Evolutionary conservation across 2,113 vertebrate genomes (phyloP).

Genomic region (Heliornis fulica): DNA sequence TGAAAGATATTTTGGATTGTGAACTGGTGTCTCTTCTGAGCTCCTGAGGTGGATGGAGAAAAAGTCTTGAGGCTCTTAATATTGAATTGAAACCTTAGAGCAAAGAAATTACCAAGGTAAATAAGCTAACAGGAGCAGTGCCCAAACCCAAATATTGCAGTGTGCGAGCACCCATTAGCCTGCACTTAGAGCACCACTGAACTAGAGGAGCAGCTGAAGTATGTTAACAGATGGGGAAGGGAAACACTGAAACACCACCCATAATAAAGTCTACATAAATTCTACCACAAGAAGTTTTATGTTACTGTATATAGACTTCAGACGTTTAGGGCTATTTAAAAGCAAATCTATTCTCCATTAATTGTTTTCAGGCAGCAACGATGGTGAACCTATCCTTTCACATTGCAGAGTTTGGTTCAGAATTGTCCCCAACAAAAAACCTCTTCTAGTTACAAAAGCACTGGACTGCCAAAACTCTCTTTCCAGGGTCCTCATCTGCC

Average conservation of each 20-base stretch:
- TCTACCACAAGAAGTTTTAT: background rate
- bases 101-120: background rate
- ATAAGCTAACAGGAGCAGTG: background rate
- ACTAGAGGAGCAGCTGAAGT: background rate
- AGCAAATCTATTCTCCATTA: background rate
- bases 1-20: background rate
- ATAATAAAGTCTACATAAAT: background rate
- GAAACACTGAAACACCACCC: background rate
- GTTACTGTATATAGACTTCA: background rate
- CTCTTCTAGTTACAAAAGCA: background rate
- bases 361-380: background rate
- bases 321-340: background rate
- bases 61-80: background rate
- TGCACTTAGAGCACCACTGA: background rate
- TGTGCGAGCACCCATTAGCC: background rate
- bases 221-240: background rate
- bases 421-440: background rate
- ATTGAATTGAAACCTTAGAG: background rate
- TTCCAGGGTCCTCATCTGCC: background rate
- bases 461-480: constrained; percentile 25
- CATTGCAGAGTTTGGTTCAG: background rate
- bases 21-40: background rate
- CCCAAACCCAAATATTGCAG: background rate
- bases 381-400: background rate
- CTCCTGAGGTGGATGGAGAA: background rate